Base-by-base conservation (phyloP, 2,113 vertebrate species). In the Isichthys henryi region DNA sequence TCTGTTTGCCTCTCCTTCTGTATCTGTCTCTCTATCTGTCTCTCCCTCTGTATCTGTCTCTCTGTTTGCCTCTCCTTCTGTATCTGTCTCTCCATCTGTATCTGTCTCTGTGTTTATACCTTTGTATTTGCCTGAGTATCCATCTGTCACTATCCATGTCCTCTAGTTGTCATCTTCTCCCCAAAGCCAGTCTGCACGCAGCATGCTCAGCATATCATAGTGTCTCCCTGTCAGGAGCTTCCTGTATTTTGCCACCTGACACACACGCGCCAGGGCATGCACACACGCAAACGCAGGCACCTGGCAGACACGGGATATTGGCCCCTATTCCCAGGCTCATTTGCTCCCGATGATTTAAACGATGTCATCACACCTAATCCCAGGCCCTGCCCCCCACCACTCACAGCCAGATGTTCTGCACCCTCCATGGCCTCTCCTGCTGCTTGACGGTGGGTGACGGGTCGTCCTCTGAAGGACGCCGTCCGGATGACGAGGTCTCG, bases 401-500 rank as follows among this genome's bases (percentile, higher is more conserved):
- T 95, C 84, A 0, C 93, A 95, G 97, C 97, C 98, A 99, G 98
- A 99, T 99, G 98, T 98, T 99, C 97, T 87, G 86, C 27, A 15
- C 23, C 86, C 86, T 6, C 91, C 92, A 92, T 92, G 93, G 15
- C 86, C 53, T 10, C n/a, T 87, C 95, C 49, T 95, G 95, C 96
- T 96, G 95, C 95, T 95, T 97, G 96, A 97, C 92, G 93, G 96
- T 95, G 95, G 95, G 96, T 97, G 96, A 97, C 96, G 96, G 96
- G 96, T 97, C 93, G 95, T 98, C 96, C 97, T 98, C 97, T 97
- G 96, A 97, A 97, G 97, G 97, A 97, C 96, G 82, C 95, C 96
- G 95, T 96, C 96, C 96, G 66, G 9, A 74, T 74, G 66, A 77
- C 15, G 31, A 23, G 70, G 70, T 39, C 70, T 35, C 31, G 31